These are phyloP conservation scores for Rotaria magnacalcarata DNA, from an alignment of 2,888 invertebrate species.

Conservation along the genomic window DNA sequence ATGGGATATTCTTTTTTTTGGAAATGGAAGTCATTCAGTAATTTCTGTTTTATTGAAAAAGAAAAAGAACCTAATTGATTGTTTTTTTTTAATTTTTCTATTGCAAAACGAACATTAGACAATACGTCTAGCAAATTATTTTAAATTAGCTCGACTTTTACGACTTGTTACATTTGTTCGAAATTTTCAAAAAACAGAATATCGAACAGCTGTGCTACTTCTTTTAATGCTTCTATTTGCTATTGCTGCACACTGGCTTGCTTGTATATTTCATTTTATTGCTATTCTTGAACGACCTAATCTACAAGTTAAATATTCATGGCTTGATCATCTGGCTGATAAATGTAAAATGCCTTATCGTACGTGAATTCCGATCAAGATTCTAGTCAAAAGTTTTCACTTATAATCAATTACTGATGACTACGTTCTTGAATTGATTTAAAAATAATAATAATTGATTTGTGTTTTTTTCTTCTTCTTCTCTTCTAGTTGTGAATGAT, in stretches of 20 bases:
- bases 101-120: neutral
- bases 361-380: neutral
- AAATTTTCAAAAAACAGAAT: constrained; percentile 57
- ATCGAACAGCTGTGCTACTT: constrained; percentile 58
- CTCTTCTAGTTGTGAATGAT: constrained; percentile 50
- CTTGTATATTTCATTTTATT: constrained; percentile 60
- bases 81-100: neutral
- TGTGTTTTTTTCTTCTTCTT: no score
- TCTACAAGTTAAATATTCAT: constrained; percentile 52
- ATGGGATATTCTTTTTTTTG: constrained; percentile 80
- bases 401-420: no score
- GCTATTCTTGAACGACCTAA: constrained; percentile 56
- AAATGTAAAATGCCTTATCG: constrained; percentile 47
- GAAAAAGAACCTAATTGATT: neutral
- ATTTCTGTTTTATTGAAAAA: neutral
- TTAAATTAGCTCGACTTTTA: constrained; percentile 46
- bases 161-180: constrained; percentile 56
- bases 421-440: no score
- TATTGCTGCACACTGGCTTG: constrained; percentile 59
- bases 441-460: no score
- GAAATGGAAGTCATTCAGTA: constrained; percentile 59
- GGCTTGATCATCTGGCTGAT: constrained; percentile 56
- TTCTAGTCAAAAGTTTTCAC: no score
- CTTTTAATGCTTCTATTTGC: constrained; percentile 58
- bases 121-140: neutral